A percentile compares a stretch with the other conserved stretches of the same genome.
Evolutionary conservation across 1,140 invertebrate genomes (phyloP).

Genomic region (Lithobius niger): DNA sequence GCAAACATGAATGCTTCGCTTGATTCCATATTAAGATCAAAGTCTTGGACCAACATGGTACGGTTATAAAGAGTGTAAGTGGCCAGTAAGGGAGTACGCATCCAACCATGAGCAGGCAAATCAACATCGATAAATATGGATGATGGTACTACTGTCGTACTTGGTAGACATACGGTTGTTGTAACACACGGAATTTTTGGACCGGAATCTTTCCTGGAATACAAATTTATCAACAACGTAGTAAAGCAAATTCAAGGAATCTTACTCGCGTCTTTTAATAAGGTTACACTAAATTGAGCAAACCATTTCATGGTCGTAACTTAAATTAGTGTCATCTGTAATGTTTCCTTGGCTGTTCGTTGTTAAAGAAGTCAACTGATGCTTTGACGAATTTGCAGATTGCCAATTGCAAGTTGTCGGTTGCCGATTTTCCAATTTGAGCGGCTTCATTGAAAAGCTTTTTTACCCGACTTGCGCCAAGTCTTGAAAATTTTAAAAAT

Average conservation of each 20-base stretch:
- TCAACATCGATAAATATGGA: conserved; percentile 54
- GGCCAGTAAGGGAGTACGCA: conserved; percentile 43
- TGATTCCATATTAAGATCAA: conserved; percentile 59
- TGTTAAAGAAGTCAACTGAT: too few species aligned
- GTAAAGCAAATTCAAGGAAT: neutral
- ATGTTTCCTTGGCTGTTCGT: too few species aligned
- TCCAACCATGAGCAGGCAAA: conserved; percentile 55
- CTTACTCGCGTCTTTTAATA: neutral
- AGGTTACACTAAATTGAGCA: too few species aligned
- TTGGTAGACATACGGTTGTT: conserved; percentile 31
- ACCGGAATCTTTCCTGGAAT: conserved; percentile 3
- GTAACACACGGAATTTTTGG: conserved; percentile 23
- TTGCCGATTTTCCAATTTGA: too few species aligned
- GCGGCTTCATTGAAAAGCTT: too few species aligned
- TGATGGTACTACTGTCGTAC: conserved; percentile 41
- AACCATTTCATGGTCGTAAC: too few species aligned
- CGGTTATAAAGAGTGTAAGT: conserved; percentile 58
- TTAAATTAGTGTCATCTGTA: too few species aligned
- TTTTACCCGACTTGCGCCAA: too few species aligned
- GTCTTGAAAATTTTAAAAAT: too few species aligned
- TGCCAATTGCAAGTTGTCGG: too few species aligned
- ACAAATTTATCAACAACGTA: neutral
- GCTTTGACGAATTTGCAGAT: too few species aligned
- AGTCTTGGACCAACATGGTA: conserved; percentile 51
- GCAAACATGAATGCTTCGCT: conserved; percentile 81